phyloP scores from a whole-genome alignment of 2,888 invertebrate genomes.

The Allophyes oxyacanthae region DNA sequence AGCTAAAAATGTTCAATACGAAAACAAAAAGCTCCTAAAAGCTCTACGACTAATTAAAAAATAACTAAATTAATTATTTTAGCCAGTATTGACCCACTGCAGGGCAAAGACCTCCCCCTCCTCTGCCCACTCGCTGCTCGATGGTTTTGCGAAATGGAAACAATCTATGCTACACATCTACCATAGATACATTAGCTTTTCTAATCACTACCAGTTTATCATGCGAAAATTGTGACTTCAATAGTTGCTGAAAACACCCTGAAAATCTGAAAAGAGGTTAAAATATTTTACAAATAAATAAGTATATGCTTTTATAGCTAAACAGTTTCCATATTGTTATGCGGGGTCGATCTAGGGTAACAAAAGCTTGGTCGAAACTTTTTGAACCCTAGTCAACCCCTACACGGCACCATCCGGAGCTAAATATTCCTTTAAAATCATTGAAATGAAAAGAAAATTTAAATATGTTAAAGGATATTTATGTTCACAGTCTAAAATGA shows the following conservation, averaged over 20 bases:
- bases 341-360: too few species aligned
- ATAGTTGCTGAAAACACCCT: background rate
- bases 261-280: slow-evolving; percentile 17
- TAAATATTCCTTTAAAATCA: slow-evolving; percentile 28
- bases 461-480: slow-evolving; percentile 13
- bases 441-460: slow-evolving; percentile 35
- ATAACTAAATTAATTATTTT: slow-evolving; percentile 1
- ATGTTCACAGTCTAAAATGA: slow-evolving; percentile 23
- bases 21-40: slow-evolving; percentile 19
- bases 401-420: slow-evolving; percentile 16
- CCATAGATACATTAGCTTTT: slow-evolving; percentile 1
- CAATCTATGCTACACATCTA: slow-evolving; percentile 17
- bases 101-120: slow-evolving; percentile 40
- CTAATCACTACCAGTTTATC: background rate
- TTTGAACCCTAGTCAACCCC: slow-evolving; percentile 20
- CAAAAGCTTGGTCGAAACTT: too few species aligned
- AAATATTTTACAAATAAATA: background rate
- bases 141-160: slow-evolving; percentile 29
- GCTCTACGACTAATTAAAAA: slow-evolving; percentile 2
- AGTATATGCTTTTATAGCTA: too few species aligned
- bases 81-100: slow-evolving; percentile 30
- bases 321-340: too few species aligned
- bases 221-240: background rate
- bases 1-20: too few species aligned
- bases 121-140: background rate